Evolutionary conservation across 2,888 invertebrate species (phyloP), one percentile per base, ranked within the genome.

Genomic region (Pristionchus maxplancki): DNA sequence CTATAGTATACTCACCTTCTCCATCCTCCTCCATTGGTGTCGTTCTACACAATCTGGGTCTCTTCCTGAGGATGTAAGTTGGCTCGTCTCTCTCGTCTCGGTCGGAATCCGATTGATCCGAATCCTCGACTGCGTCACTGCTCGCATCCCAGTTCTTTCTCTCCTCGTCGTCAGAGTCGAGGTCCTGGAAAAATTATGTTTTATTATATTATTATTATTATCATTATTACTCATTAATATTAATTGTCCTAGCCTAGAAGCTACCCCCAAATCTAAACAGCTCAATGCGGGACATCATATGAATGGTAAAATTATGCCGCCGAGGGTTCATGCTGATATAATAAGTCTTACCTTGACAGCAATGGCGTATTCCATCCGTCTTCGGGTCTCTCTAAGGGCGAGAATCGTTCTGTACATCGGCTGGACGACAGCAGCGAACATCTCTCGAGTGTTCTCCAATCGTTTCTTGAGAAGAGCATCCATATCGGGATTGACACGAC

Each of bases 371-470:
- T 40, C 44, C n/a, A 78, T 9, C 6, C 78, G 24, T 11, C 28
- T 28, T 15, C 15, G 44, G 28, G 78, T 85, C 85, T 85, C 44
- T 64, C 64, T 85, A 15, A 85, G 28, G 0, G 40, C 17, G 2
- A 40, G n/a, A 28, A 85, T 64, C 0, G 85, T 85, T 17, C 13
- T 24, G 20, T 85, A 48, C 85, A 85, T 58, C 11, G 85, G 85
- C 28, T 87, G 50, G 13, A 87, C 37, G 34, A 87, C 71, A 13
- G 86, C 20, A 8, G 86, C 86, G 71, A 87, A 87, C 71, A 87
- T 71, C 28, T 87, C 86, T 0, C 71, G 44, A n/a, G 37, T 48
- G n/a, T 58, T 44, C 24, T 48, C 37, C 31, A 87, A 34, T 34
- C 50, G 28, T 40, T 50, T 48, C 67, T 67, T 53, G n/a, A 87